phyloP scores from a whole-genome alignment of 2,797 vertebrate species.

The Schizothorax lantsangensis region DNA sequence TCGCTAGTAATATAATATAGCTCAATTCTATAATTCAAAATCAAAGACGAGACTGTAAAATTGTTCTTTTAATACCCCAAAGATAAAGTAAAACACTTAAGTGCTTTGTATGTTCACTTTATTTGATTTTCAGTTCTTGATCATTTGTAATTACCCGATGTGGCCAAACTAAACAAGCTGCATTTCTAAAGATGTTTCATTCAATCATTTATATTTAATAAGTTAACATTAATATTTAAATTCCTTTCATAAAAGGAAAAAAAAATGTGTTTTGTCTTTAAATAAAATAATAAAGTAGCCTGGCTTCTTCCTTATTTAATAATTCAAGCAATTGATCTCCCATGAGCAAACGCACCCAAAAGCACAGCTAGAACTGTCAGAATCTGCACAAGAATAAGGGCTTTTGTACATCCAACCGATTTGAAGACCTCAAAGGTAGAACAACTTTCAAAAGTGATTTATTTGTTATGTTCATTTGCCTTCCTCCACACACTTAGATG shows the following conservation, averaged over 20 bases:
- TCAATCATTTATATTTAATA: constrained; percentile 55
- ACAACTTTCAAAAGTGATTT: constrained; percentile 20
- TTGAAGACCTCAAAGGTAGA: constrained; percentile 16
- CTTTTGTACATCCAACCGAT: constrained; percentile 18
- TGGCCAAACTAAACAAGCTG: constrained; percentile 6
- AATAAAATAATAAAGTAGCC: constrained; percentile 36
- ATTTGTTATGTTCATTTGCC: constrained; percentile 18
- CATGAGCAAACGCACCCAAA: not conserved
- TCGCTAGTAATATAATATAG: not conserved
- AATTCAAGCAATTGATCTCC: constrained; percentile 55
- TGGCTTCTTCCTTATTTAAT: constrained; percentile 52
- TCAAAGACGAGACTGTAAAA: constrained; percentile 8
- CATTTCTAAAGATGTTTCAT: constrained; percentile 29
- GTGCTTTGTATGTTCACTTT: not conserved
- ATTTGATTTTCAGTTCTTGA: not conserved
- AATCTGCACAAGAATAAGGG: not conserved
- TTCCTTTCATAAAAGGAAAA: constrained; percentile 46
- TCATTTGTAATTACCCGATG: constrained; percentile 15
- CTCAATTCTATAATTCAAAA: not conserved
- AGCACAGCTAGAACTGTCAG: constrained; percentile 14
- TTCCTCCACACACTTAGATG: not conserved
- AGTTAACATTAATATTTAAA: constrained; percentile 56
- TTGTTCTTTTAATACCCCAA: not conserved
- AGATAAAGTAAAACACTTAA: not conserved
- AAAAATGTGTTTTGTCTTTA: constrained; percentile 45